Conservation (phyloP, 2,888 invertebrate species). For the Synanthedon myopaeformis region DNA sequence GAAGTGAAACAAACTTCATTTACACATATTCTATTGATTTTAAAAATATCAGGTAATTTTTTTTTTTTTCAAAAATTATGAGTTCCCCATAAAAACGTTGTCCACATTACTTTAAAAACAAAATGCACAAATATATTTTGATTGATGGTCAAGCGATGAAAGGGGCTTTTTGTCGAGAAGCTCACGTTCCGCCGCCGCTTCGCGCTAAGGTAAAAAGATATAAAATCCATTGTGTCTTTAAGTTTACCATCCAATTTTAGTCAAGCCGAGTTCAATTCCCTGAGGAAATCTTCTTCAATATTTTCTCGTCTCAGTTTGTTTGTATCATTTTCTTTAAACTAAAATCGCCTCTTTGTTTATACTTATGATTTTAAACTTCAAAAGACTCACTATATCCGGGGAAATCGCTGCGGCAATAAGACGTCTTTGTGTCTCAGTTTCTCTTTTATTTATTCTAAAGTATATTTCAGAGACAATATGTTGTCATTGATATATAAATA, state of each 20-base stretch:
- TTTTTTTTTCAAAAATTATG: too few species aligned
- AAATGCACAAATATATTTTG: slow-evolving; percentile 24
- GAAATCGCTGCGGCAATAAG: not conserved
- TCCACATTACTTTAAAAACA: not conserved
- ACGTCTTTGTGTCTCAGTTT: not conserved
- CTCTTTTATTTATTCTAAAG: too few species aligned
- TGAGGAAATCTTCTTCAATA: slow-evolving; percentile 48
- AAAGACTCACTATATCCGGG: too few species aligned
- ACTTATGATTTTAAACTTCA: not conserved
- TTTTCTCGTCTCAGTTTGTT: slow-evolving; percentile 37
- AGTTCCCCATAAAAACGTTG: too few species aligned
- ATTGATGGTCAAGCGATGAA: slow-evolving; percentile 30
- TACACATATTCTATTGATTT: too few species aligned
- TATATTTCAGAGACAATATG: too few species aligned
- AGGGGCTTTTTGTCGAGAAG: slow-evolving; percentile 8
- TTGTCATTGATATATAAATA: too few species aligned
- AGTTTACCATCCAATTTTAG: slow-evolving; percentile 52
- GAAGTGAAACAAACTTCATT: too few species aligned
- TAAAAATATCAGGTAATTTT: too few species aligned
- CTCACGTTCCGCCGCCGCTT: slow-evolving; percentile 12
- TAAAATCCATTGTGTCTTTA: slow-evolving; percentile 39
- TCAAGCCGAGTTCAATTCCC: slow-evolving; percentile 43
- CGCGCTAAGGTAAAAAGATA: slow-evolving; percentile 26
- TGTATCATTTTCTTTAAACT: slow-evolving; percentile 25
- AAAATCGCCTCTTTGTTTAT: slow-evolving; percentile 2